A percentile compares a stretch with the other conserved stretches of the same genome.
Conservation (phyloP, 1,140 invertebrate genomes). For the Drosophila repleta region DNA sequence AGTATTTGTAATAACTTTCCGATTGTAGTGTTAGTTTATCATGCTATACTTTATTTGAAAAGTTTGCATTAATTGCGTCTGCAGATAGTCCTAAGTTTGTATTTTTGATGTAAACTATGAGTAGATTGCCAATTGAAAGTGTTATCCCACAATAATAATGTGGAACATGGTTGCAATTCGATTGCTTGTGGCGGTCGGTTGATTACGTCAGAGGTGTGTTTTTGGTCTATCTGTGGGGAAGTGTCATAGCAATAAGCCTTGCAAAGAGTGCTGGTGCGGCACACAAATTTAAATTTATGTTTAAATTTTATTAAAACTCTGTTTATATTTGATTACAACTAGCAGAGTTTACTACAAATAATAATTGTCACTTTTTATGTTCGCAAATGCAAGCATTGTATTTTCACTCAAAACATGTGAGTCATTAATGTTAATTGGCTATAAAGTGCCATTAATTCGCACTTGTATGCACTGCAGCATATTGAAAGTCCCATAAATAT, state of each 20-base stretch:
- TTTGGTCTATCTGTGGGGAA: not conserved
- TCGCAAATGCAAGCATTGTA: not conserved
- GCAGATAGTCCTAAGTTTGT: not conserved
- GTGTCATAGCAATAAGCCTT: conserved; percentile 18
- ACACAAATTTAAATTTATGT: conserved; percentile 11
- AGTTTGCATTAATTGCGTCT: not conserved
- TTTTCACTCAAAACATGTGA: not conserved
- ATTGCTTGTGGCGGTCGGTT: conserved; percentile 12
- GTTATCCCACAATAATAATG: not conserved
- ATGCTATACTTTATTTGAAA: not conserved
- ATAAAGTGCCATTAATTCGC: conserved; percentile 23
- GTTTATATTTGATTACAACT: not conserved
- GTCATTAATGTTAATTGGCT: conserved; percentile 13
- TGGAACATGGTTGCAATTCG: not conserved
- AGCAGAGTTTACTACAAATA: no score
- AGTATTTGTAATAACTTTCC: not conserved
- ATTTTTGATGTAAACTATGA: not conserved
- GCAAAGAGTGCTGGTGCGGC: not conserved
- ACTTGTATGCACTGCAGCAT: conserved; percentile 8
- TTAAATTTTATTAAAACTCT: not conserved
- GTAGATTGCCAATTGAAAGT: not conserved
- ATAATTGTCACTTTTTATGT: not conserved
- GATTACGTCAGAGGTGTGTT: not conserved
- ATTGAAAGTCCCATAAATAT: conserved; percentile 25
- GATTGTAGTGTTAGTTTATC: not conserved